A percentile compares a stretch with the other conserved stretches of the same genome.
These are phyloP conservation scores for Drosophila varians DNA, from an alignment of 1,140 invertebrate species.

Conservation along the genomic window DNA sequence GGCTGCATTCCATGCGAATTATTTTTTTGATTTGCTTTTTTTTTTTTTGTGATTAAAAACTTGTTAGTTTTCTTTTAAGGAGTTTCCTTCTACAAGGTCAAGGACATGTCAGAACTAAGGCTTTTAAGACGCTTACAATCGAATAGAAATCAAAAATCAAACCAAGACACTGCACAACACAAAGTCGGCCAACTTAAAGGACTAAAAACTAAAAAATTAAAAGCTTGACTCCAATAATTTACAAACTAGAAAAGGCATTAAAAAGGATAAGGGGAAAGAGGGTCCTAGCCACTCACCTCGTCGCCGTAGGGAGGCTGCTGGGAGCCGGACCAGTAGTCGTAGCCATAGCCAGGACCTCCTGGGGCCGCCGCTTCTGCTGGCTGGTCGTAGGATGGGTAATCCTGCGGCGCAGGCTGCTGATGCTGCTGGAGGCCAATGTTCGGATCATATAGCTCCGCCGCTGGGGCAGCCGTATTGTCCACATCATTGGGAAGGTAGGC, in stretches of 20 bases:
- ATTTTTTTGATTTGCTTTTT: conserved; percentile 4
- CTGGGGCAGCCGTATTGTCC: background rate
- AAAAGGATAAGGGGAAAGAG: background rate
- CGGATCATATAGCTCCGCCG: background rate
- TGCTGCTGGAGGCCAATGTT: background rate
- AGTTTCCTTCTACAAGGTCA: conserved; percentile 21
- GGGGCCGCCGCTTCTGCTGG: conserved; percentile 2
- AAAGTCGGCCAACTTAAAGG: background rate
- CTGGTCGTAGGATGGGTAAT: background rate
- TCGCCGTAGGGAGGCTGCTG: conserved; percentile 67
- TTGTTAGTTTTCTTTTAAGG: conserved; percentile 37
- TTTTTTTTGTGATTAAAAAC: conserved; percentile 53
- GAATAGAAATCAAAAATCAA: conserved; percentile 12
- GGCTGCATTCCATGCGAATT: conserved; percentile 64
- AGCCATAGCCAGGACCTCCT: conserved; percentile 20
- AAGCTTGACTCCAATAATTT: background rate
- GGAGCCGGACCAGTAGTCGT: conserved; percentile 61
- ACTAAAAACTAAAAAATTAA: background rate
- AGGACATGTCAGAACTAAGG: background rate
- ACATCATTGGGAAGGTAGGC: background rate
- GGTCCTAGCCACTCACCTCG: conserved; percentile 45
- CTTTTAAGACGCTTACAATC: conserved; percentile 10
- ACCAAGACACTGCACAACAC: background rate
- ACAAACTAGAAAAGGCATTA: background rate
- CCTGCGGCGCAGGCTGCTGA: conserved; percentile 14